A percentile compares a stretch with the other conserved stretches of the same genome.
Conservation (phyloP, 2,797 vertebrate species). For the Onychomys torridus region DNA sequence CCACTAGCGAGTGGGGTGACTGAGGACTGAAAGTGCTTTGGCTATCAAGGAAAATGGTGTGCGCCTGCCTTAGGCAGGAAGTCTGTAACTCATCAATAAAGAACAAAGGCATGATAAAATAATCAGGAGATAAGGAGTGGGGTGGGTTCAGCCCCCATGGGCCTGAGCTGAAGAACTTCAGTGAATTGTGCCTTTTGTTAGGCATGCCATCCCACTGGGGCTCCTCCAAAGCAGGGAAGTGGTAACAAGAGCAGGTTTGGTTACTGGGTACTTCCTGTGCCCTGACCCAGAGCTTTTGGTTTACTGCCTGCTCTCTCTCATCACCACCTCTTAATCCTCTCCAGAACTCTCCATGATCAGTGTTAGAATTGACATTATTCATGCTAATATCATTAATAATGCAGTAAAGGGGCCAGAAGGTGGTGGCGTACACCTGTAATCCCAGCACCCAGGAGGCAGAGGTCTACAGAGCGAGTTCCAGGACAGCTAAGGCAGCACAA, state of each 20-base stretch:
- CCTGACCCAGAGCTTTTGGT: neutral
- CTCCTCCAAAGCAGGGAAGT: neutral
- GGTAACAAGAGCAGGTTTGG: neutral
- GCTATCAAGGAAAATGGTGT: neutral
- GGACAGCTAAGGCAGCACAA: neutral
- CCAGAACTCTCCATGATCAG: neutral
- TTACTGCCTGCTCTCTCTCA: neutral
- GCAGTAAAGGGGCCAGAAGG: neutral
- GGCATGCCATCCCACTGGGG: neutral
- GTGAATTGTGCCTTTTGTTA: slow-evolving; percentile 16
- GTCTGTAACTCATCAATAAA: slow-evolving; percentile 52
- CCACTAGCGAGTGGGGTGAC: neutral
- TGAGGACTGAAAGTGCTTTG: neutral
- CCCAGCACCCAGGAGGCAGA: neutral
- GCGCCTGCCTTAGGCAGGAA: slow-evolving; percentile 67
- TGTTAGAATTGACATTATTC: neutral
- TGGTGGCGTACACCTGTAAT: neutral
- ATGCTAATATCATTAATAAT: neutral
- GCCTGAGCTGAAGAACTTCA: neutral
- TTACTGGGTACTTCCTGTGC: neutral
- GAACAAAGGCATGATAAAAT: slow-evolving; percentile 71
- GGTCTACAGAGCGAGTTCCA: neutral
- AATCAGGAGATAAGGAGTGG: slow-evolving; percentile 50
- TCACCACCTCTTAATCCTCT: slow-evolving; percentile 18
- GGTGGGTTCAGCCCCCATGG: neutral